Conservation (phyloP, 2,888 invertebrate species). For the Cheilosia vulpina region DNA sequence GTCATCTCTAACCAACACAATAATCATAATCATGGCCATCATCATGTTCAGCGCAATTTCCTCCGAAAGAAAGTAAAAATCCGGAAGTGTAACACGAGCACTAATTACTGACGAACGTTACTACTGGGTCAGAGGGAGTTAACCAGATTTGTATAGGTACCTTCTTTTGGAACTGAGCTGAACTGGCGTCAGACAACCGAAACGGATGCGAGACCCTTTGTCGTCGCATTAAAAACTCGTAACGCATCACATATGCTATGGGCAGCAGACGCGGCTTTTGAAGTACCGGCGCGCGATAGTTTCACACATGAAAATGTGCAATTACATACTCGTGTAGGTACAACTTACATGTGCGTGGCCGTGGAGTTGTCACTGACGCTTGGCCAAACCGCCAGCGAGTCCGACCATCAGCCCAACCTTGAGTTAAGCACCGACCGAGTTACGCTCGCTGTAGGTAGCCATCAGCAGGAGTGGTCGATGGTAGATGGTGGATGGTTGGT, state of each 20-base stretch:
- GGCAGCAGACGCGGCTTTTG: constrained; percentile 45
- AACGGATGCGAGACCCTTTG: constrained; percentile 68
- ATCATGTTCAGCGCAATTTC: constrained; percentile 37
- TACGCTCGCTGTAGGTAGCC: constrained; percentile 45
- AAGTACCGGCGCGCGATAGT: constrained; percentile 71
- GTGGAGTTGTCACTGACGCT: constrained; percentile 68
- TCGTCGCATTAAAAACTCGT: constrained; percentile 72
- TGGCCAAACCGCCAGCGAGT: constrained; percentile 29
- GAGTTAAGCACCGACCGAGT: constrained; percentile 46
- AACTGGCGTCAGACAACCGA: constrained; percentile 37
- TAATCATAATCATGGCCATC: constrained; percentile 26
- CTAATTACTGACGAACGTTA: constrained; percentile 37
- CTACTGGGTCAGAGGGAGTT: constrained; percentile 60
- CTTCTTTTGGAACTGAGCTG: constrained; percentile 33
- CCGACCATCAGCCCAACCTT: constrained; percentile 57
- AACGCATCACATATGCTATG: constrained; percentile 69
- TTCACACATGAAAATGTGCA: constrained; percentile 74
- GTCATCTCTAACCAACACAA: background rate
- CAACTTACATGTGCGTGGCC: constrained; percentile 58
- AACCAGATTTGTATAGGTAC: constrained; percentile 39
- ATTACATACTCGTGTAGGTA: constrained; percentile 47
- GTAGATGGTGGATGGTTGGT: background rate
- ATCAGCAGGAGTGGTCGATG: background rate
- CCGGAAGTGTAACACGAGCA: constrained; percentile 63
- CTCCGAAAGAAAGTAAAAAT: constrained; percentile 64